Percentiles rank a stretch among this genome's conserved stretches.
Evolutionary conservation across 2,888 invertebrate species (phyloP).

Genomic region (Heteromyza rotundicornis): DNA sequence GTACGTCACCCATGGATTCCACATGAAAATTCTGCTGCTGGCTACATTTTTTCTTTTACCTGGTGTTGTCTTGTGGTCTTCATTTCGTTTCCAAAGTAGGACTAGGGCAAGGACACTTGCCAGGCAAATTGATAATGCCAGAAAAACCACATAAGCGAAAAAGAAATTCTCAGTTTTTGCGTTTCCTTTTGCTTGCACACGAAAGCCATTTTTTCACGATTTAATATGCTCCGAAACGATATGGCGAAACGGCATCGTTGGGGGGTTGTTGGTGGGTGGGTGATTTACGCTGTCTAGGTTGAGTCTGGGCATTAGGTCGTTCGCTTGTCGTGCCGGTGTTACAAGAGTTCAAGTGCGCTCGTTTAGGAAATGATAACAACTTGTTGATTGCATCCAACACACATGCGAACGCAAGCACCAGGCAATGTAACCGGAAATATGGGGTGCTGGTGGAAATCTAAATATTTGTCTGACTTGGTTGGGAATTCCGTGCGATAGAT

Average conservation of each 20-base stretch:
- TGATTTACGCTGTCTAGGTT: background rate
- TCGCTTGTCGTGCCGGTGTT: slow-evolving; percentile 1
- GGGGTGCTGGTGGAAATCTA: no score
- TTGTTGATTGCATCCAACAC: slow-evolving; percentile 45
- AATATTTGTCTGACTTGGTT: no score
- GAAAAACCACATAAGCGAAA: background rate
- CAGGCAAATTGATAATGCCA: background rate
- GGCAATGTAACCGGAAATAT: no score
- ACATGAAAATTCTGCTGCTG: background rate
- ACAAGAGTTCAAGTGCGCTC: slow-evolving; percentile 9
- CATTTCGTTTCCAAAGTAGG: background rate
- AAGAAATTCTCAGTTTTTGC: slow-evolving; percentile 3
- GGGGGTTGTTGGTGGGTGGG: background rate
- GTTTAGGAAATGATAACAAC: slow-evolving; percentile 48
- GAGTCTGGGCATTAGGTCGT: background rate
- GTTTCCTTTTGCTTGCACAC: background rate
- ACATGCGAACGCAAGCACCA: no score
- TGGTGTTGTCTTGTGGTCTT: background rate
- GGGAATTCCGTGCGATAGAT: no score
- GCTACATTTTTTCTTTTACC: background rate
- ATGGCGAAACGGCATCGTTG: background rate
- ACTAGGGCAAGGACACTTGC: slow-evolving; percentile 8
- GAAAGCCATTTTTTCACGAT: slow-evolving; percentile 6
- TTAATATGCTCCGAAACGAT: background rate
- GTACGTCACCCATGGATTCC: background rate